Conservation (phyloP, 2,888 invertebrate species). For the Tinea semifulvella region DNA sequence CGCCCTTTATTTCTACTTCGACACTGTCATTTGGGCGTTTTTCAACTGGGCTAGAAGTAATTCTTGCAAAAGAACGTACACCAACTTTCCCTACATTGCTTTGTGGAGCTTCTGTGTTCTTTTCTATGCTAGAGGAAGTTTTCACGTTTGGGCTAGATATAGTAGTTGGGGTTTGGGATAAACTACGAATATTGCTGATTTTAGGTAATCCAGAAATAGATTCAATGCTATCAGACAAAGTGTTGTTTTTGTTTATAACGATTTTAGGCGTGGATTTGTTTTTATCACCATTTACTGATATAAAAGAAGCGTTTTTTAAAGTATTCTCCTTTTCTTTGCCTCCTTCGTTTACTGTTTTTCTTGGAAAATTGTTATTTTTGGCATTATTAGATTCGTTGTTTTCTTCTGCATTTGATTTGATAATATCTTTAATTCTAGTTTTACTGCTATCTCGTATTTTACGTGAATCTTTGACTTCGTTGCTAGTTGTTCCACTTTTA, state of each 20-base stretch:
- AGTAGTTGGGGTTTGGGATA: slow-evolving; percentile 32
- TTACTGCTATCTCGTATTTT: no score
- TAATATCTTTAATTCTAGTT: no score
- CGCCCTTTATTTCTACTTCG: slow-evolving; percentile 49
- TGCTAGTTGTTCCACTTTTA: no score
- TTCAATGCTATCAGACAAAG: not conserved
- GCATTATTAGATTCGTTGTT: slow-evolving; percentile 30
- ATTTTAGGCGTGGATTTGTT: not conserved
- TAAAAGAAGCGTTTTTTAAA: not conserved
- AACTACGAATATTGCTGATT: slow-evolving; percentile 42
- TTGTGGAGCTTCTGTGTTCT: slow-evolving; percentile 13
- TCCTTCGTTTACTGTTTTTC: not conserved
- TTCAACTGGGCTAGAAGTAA: slow-evolving; percentile 27
- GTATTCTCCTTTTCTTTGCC: not conserved
- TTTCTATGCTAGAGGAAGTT: slow-evolving; percentile 24
- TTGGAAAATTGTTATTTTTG: not conserved
- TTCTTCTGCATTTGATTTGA: no score
- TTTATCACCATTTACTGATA: not conserved
- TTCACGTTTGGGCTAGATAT: slow-evolving; percentile 24
- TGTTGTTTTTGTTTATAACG: slow-evolving; percentile 17
- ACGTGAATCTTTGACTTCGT: no score
- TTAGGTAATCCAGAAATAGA: slow-evolving; percentile 31
- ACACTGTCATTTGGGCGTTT: slow-evolving; percentile 25
- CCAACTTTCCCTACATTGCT: slow-evolving; percentile 44
- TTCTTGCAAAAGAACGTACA: slow-evolving; percentile 51